Percentiles rank a stretch among this genome's conserved stretches.
Evolutionary conservation across 2,888 invertebrate genomes (phyloP).

Genomic region (Invenusta paracnida): DNA sequence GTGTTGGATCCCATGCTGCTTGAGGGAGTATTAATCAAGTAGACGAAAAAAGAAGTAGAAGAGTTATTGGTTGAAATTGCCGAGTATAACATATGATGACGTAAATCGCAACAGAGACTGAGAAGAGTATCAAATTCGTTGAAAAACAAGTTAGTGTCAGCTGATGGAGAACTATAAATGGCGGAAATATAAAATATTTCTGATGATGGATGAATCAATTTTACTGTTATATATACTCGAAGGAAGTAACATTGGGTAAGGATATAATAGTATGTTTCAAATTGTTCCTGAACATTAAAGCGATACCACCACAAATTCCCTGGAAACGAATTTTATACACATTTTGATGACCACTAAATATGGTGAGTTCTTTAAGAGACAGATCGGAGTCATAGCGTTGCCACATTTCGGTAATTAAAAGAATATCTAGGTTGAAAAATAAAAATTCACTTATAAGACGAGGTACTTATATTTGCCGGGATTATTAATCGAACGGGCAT

Average conservation of each 20-base stretch:
- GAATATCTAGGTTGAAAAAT: conserved; percentile 5
- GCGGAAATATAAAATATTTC: conserved; percentile 21
- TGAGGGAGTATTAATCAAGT: conserved; percentile 17
- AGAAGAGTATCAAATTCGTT: conserved; percentile 7
- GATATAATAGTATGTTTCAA: conserved; percentile 6
- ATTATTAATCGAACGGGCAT: conserved; percentile 8
- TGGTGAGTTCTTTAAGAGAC: conserved; percentile 20
- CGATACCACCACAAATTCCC: conserved; percentile 9
- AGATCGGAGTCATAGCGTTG: conserved; percentile 13
- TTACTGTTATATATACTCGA: conserved; percentile 18
- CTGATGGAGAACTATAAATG: conserved; percentile 10
- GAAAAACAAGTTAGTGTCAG: neutral
- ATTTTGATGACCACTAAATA: conserved; percentile 20
- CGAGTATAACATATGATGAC: conserved; percentile 25
- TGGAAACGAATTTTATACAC: conserved; percentile 16
- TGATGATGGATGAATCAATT: neutral
- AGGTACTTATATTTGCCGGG: neutral
- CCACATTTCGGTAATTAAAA: conserved; percentile 14
- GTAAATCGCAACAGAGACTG: conserved; percentile 23
- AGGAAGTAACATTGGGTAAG: neutral
- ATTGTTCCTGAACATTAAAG: conserved; percentile 10
- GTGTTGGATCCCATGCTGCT: conserved; percentile 9
- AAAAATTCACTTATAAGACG: conserved; percentile 17
- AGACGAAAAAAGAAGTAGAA: conserved; percentile 26
- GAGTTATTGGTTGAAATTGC: neutral